Percentiles rank a stretch among this genome's conserved stretches.
These are phyloP conservation scores for Prionace glauca DNA, from an alignment of 2,797 vertebrate species.

Conservation along the genomic window DNA sequence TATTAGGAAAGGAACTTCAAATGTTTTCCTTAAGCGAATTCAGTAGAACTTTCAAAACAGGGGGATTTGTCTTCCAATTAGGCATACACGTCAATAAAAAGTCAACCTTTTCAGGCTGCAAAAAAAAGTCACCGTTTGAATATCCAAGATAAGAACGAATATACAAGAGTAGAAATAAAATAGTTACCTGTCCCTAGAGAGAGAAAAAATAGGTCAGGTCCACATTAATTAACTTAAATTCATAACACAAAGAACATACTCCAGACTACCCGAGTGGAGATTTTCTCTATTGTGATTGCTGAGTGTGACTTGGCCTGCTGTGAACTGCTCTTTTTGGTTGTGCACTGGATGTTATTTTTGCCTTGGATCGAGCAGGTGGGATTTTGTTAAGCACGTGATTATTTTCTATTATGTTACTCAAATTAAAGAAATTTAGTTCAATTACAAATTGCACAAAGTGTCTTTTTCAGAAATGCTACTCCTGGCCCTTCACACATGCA, in stretches of 20 bases:
- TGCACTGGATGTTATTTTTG: constrained; percentile 23
- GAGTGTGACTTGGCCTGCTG: constrained; percentile 12
- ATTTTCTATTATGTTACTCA: not conserved
- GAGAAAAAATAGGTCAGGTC: not conserved
- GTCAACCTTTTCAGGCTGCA: not conserved
- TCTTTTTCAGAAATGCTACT: not conserved
- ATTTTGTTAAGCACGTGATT: not conserved
- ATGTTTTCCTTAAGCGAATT: constrained; percentile 18
- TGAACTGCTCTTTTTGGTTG: not conserved
- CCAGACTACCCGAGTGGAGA: not conserved
- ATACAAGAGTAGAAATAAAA: not conserved
- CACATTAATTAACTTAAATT: constrained; percentile 24
- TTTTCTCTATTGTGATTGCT: constrained; percentile 6
- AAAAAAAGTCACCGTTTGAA: not conserved
- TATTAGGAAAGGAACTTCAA: not conserved
- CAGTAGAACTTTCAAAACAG: not conserved
- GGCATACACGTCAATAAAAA: not conserved
- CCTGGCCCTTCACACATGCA: not conserved
- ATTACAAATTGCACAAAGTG: not conserved
- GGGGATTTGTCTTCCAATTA: not conserved
- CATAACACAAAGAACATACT: constrained; percentile 24
- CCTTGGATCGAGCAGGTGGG: constrained; percentile 17
- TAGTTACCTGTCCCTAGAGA: not conserved
- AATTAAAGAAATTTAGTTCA: constrained; percentile 11
- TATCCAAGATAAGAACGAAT: not conserved